Evolutionary conservation across 2,888 invertebrate genomes (phyloP), one percentile per base, ranked within the genome.

Genomic region (Sympetrum striolatum): DNA sequence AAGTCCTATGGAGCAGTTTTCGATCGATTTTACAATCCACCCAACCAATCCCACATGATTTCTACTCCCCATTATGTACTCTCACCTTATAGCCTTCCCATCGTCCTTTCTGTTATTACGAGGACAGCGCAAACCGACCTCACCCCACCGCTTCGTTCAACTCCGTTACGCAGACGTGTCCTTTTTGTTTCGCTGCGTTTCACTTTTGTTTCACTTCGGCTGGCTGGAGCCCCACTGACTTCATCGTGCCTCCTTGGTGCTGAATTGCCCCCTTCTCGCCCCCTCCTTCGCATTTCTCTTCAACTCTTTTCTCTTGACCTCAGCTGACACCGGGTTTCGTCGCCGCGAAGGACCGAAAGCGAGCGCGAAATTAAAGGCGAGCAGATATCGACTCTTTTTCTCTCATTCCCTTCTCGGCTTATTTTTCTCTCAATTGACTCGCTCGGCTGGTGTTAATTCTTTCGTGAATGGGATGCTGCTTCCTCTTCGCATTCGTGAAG

Each of bases 151-250:
- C 25, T 22, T 18, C 82, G 82, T 82, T 82, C 82, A 82, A 86
- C 86, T 86, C 86, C 86, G 86, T 86, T 86, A 86, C 82, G 82
- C 82, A 82, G 53, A 82, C 86, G 60, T 86, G 86, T 86, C 86
- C 60, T 86, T 86, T 86, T 86, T 60, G 60, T 86, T 86, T 60
- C 60, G 64, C 86, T 60, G 86, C 86, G 86, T 86, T 86, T 86
- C 86, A 86, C 86, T 86, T 81, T 86, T 86, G 86, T 86, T 86
- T 86, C 86, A 37, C 37, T 58, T 82, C 82, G 58, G 82, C 18
- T 58, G 58, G 35, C 82, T 58, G 58, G 58, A 58, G 82, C 35
- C 82, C 58, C 82, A 82, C 82, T 82, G 82, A 60, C 58, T 31
- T 25, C 73, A 53, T 53, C 53, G 8, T 18, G 53, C 53, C 53